Conservation (phyloP, 2,888 invertebrate genomes). For the Atrina japonica region DNA sequence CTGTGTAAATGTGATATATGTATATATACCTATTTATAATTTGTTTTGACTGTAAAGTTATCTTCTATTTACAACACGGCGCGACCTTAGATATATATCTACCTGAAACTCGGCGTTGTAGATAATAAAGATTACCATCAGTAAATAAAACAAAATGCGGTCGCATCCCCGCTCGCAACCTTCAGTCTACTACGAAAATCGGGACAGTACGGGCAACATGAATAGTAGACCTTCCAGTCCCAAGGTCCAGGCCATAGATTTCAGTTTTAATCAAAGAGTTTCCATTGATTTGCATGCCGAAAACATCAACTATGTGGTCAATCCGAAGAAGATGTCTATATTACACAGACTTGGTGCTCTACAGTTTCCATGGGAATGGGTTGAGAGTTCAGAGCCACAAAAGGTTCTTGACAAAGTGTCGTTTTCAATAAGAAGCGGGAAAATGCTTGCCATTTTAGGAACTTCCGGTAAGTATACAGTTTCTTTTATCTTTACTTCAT, state of each 20-base stretch:
- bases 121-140: too few species aligned
- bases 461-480: constrained; percentile 71
- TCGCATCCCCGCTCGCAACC: constrained; percentile 15
- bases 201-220: constrained; percentile 1
- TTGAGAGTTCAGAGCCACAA: constrained; percentile 53
- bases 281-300: constrained; percentile 65
- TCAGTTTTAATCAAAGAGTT: constrained; percentile 41
- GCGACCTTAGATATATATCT: too few species aligned
- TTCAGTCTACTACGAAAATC: constrained; percentile 15
- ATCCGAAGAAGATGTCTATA: constrained; percentile 60
- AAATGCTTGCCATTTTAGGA: constrained; percentile 74
- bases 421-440: constrained; percentile 68
- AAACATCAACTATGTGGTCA: constrained; percentile 63
- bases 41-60: too few species aligned
- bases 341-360: constrained; percentile 67
- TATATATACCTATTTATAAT: too few species aligned
- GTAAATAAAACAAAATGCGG: constrained; percentile 11
- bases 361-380: constrained; percentile 72
- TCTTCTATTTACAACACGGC: too few species aligned
- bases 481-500: too few species aligned
- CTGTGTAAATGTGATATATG: too few species aligned
- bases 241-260: constrained; percentile 23
- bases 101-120: too few species aligned
- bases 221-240: constrained; percentile 10
- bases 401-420: constrained; percentile 68